Evolutionary conservation across 2,888 invertebrate species (phyloP), one percentile per base, ranked within the genome.

Genomic region (Torymus texanus): DNA sequence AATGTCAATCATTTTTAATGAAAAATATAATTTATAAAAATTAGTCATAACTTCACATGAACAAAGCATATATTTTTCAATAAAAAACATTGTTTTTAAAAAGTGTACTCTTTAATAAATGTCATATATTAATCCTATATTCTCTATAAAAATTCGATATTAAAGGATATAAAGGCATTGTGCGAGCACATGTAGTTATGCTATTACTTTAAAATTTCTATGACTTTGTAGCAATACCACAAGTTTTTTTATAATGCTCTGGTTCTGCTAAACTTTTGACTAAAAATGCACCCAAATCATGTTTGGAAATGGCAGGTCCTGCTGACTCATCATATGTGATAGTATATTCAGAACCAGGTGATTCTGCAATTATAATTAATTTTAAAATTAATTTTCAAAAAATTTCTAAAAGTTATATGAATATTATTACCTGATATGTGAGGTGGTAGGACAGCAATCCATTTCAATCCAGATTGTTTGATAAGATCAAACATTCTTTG

Each of bases 361-460:
- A 55, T n/a, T 75, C 75, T 75, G 13, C 5, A 75, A 75, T 65
- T 62, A 11, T 62, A 62, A 62, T 59, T 50, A 41, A 58, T 58
- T 70, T 67, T 16, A 50, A 56, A 67, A 41, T 41, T 71, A 55
- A 67, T 16, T 0, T 5, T 18, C 16, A 16, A 13, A 72, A 1
- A 56, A 67, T 56, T 59, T 77, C 11, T 12, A 18, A 74, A 16
- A 68, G 58, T 75, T 65, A 8, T 41, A 41, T 18, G 0, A 63
- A 55, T 41, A 55, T 41, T 21, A 24, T 51, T 72, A 94, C 94
- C 93, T 83, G 94, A 93, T 86, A 97, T 96, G 86, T 96, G 96
- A 0, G 97, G 96, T 8, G 97, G 95, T 83, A 94, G 92, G 21
- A 96, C 93, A 0, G 95, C 95, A 84, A 96, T 91, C 92, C 94